These are phyloP conservation scores for Mus minutoides DNA, from an alignment of 2,797 vertebrate genomes.

Conservation along the genomic window DNA sequence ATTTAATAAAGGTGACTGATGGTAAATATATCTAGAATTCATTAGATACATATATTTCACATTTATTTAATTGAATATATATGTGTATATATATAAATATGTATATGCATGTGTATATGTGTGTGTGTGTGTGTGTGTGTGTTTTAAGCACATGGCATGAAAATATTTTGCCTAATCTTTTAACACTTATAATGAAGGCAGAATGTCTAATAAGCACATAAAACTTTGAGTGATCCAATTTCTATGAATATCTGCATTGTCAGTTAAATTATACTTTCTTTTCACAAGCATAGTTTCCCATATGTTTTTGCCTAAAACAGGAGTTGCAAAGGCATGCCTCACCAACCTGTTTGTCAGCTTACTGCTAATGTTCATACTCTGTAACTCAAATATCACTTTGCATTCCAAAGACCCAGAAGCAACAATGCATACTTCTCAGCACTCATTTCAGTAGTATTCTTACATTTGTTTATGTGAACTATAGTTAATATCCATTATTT, in stretches of 20 bases:
- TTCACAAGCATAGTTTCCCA: background rate
- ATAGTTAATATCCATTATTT: background rate
- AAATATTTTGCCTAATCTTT: background rate
- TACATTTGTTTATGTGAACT: slow-evolving; percentile 15
- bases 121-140: too few relatives aligned
- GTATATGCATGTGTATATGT: too few relatives aligned
- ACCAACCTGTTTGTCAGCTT: background rate
- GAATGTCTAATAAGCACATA: slow-evolving; percentile 1
- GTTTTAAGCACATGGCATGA: background rate
- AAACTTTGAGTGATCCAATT: background rate
- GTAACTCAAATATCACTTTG: background rate
- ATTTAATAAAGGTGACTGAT: background rate
- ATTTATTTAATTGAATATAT: background rate
- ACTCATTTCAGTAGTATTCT: slow-evolving; percentile 26
- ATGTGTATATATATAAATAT: too few relatives aligned
- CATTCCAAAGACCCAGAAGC: background rate
- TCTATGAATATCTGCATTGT: background rate
- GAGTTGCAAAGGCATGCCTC: background rate
- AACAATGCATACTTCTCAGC: background rate
- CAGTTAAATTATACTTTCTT: background rate
- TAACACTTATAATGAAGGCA: background rate
- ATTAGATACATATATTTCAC: too few relatives aligned
- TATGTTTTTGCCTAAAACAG: background rate
- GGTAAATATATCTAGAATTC: background rate
- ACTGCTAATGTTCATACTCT: background rate